phyloP scores from a whole-genome alignment of 2,113 vertebrate species.

The Nesogale talazaci region DNA sequence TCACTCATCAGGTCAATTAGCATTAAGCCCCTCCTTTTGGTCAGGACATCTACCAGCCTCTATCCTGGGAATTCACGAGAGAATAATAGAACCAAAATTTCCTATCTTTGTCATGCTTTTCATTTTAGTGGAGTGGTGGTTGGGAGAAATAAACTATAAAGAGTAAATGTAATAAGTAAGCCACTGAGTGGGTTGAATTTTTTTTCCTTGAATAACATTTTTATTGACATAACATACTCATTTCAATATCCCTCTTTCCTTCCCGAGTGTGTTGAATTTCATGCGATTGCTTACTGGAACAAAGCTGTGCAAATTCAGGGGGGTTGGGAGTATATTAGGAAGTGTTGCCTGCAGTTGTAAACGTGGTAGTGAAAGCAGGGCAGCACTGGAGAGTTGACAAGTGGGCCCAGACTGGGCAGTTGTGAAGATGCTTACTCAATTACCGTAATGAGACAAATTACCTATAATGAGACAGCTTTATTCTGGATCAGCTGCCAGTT shows the following conservation, averaged over 20 bases:
- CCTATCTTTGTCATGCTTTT: not conserved
- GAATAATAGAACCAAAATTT: no score
- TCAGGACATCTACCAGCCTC: not conserved
- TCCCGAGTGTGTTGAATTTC: not conserved
- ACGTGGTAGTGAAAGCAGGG: not conserved
- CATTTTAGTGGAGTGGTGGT: not conserved
- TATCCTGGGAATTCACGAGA: not conserved
- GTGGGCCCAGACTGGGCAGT: not conserved
- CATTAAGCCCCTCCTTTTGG: not conserved
- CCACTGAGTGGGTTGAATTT: no score
- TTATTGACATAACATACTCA: no score
- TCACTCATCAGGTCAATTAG: not conserved
- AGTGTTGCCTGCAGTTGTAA: not conserved
- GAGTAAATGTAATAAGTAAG: not conserved
- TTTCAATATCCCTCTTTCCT: no score
- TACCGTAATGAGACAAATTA: not conserved
- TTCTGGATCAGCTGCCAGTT: not conserved
- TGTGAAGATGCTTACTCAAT: not conserved
- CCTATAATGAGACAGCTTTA: not conserved
- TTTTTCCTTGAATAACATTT: not conserved
- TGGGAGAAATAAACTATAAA: not conserved
- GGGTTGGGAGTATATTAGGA: not conserved
- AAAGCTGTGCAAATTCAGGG: not conserved
- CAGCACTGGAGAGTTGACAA: not conserved
- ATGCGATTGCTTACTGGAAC: not conserved